These are phyloP conservation scores for Alectura lathami DNA, from an alignment of 2,113 vertebrate genomes.

Conservation along the genomic window DNA sequence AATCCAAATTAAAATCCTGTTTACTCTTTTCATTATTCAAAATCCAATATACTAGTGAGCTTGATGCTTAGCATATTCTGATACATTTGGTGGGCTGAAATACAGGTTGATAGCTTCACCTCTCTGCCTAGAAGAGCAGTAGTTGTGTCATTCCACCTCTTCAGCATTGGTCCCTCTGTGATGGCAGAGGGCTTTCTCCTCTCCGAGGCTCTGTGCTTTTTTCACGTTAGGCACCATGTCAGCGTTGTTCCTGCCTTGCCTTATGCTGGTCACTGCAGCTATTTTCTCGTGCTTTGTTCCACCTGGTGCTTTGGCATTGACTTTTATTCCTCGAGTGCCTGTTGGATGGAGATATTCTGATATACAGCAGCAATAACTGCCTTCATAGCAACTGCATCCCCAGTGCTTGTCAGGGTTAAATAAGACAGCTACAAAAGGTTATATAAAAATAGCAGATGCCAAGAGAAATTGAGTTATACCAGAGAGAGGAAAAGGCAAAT, in stretches of 20 bases:
- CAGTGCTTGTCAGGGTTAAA: background rate
- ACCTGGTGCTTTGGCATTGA: background rate
- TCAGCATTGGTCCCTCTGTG: background rate
- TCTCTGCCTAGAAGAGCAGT: background rate
- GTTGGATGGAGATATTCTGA: background rate
- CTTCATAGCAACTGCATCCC: background rate
- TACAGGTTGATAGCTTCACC: background rate
- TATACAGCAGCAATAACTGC: background rate
- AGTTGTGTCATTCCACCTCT: background rate
- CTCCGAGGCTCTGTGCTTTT: background rate
- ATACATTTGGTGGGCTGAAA: slow-evolving; percentile 5
- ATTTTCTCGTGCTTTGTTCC: background rate
- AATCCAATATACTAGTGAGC: slow-evolving; percentile 20
- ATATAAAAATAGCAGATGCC: background rate
- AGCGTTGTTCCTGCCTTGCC: background rate
- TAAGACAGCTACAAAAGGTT: background rate
- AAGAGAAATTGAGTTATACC: background rate
- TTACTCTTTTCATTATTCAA: slow-evolving; percentile 62
- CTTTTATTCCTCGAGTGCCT: accelerated
- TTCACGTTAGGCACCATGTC: background rate
- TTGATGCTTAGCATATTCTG: slow-evolving; percentile 28
- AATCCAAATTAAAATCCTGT: slow-evolving; percentile 60
- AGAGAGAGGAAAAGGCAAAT: background rate
- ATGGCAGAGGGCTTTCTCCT: background rate
- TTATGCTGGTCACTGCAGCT: background rate